A percentile compares a stretch with the other conserved stretches of the same genome.
These are phyloP conservation scores for Lepus oiostolus DNA, from an alignment of 2,797 vertebrate genomes.

Conservation along the genomic window DNA sequence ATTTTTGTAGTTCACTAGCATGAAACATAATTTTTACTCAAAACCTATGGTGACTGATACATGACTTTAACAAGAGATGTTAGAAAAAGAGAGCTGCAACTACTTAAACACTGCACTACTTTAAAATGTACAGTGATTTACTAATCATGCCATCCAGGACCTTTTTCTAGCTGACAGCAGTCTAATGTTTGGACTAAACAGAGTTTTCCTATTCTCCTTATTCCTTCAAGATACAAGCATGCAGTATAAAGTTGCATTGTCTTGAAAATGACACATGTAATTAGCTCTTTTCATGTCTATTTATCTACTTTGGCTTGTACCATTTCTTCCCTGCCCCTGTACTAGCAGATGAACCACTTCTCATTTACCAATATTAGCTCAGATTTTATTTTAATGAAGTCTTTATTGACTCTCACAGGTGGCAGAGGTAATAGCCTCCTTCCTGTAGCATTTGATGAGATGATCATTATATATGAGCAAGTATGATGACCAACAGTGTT, in stretches of 20 bases:
- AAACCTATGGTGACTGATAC: not conserved
- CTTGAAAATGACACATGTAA: not conserved
- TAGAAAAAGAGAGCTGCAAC: not conserved
- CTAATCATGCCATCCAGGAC: not conserved
- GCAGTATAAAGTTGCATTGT: not conserved
- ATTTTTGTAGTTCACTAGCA: not conserved
- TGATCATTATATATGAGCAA: not conserved
- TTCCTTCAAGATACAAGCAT: not conserved
- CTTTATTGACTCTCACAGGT: not conserved
- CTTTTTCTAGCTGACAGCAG: not conserved
- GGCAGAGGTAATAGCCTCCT: not conserved
- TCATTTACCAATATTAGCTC: not conserved
- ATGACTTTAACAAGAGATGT: slow-evolving; percentile 27
- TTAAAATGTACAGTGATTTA: not conserved
- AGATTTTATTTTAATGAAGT: slow-evolving; percentile 40
- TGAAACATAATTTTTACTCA: not conserved
- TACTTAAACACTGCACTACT: not conserved
- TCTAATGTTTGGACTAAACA: not conserved
- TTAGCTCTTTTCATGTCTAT: not conserved
- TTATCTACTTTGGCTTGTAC: not conserved
- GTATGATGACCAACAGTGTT: not conserved
- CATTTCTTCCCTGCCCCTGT: not conserved
- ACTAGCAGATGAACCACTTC: not conserved
- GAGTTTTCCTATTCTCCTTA: not conserved
- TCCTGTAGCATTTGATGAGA: not conserved